Conservation (phyloP, 2,888 invertebrate genomes). For the Drosophila trichaetosa region DNA sequence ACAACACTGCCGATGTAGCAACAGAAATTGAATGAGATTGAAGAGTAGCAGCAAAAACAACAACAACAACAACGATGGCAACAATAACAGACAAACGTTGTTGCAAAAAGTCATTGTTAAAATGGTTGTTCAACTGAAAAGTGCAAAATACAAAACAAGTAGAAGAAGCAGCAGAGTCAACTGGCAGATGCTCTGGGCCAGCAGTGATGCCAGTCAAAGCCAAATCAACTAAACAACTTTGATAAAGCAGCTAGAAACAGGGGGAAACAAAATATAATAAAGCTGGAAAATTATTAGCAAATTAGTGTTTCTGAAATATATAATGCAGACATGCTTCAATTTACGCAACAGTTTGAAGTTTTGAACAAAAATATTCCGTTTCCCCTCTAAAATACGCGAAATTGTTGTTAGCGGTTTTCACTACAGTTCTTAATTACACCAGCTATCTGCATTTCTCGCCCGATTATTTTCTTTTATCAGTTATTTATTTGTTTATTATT, state of each 20-base stretch:
- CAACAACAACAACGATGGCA: constrained; percentile 19
- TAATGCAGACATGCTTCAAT: not conserved
- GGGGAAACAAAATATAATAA: not conserved
- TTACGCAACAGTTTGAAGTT: not conserved
- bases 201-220: not conserved
- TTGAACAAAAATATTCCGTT: not conserved
- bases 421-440: not conserved
- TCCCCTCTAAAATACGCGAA: not conserved
- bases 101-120: constrained; percentile 52
- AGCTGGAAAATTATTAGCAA: not conserved
- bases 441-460: not conserved
- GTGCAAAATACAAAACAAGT: constrained; percentile 55
- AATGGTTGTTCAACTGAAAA: constrained; percentile 59
- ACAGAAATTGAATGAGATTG: too few relatives aligned
- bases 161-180: constrained; percentile 3
- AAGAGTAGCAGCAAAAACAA: constrained; percentile 22
- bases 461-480: not conserved
- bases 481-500: too few relatives aligned
- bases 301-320: not conserved
- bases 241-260: not conserved
- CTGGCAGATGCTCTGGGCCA: constrained; percentile 15
- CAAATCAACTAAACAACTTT: not conserved
- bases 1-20: constrained; percentile 1
- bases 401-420: not conserved
- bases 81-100: constrained; percentile 16